Evolutionary conservation across 2,888 invertebrate species (phyloP).

Genomic region (Notodonta dromedarius): DNA sequence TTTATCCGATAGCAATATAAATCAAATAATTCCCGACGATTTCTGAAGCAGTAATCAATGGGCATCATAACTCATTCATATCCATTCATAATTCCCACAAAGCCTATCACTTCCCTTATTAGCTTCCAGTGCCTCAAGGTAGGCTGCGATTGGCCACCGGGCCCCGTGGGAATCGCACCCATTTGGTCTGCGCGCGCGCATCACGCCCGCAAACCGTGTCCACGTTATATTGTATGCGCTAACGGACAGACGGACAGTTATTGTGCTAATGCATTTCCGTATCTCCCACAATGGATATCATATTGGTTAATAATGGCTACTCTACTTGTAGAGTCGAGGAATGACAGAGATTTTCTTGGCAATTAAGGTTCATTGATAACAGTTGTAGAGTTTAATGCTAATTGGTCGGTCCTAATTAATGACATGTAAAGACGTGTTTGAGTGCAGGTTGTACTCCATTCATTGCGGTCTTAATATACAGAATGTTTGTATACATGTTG

Average conservation of each 20-base stretch:
- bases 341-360: constrained; percentile 21
- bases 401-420: constrained; percentile 12
- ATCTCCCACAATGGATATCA: constrained; percentile 38
- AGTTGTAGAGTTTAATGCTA: constrained; percentile 15
- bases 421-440: not conserved
- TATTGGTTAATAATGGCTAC: constrained; percentile 34
- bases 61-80: constrained; percentile 1
- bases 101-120: constrained; percentile 19
- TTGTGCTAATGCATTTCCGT: constrained; percentile 61
- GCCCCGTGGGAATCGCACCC: constrained; percentile 63
- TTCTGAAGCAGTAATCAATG: no score
- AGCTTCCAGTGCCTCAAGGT: constrained; percentile 9
- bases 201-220: constrained; percentile 46
- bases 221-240: constrained; percentile 54
- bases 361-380: constrained; percentile 13
- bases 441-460: no score
- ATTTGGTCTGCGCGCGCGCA: constrained; percentile 53
- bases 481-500: no score
- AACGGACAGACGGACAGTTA: constrained; percentile 60
- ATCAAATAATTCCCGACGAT: no score
- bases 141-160: constrained; percentile 16
- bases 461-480: no score
- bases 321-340: constrained; percentile 28
- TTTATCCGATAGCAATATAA: no score
- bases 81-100: constrained; percentile 14